Evolutionary conservation across 2,113 vertebrate genomes (phyloP).

Genomic region (Oreamnos americanus): DNA sequence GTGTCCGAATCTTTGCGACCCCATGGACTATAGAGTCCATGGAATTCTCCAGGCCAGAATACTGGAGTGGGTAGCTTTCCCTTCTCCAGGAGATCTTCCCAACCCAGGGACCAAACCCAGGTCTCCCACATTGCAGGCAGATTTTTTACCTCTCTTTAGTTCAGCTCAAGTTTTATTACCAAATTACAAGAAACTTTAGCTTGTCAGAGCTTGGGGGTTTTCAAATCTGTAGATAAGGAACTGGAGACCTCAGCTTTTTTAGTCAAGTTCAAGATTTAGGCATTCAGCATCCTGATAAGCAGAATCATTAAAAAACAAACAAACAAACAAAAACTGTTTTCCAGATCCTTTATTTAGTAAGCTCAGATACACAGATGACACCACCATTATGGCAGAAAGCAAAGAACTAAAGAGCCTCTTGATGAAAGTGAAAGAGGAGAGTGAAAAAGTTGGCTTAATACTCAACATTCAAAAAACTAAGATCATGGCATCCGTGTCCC

Average conservation of each 20-base stretch:
- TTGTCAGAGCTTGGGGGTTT: not conserved
- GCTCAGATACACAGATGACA: not conserved
- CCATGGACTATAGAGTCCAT: not conserved
- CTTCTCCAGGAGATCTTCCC: not conserved
- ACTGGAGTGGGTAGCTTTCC: not conserved
- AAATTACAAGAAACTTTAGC: not conserved
- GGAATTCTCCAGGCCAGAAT: not conserved
- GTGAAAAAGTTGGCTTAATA: not conserved
- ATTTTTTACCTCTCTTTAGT: not conserved
- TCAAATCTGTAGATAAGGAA: not conserved
- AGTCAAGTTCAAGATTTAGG: conserved; percentile 38
- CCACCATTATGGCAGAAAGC: not conserved
- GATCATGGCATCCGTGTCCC: not conserved
- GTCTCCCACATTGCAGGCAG: not conserved
- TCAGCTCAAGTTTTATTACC: conserved; percentile 22
- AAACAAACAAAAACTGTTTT: not conserved
- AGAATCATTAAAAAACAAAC: not conserved
- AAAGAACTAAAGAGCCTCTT: not conserved
- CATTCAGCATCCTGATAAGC: not conserved
- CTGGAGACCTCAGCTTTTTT: not conserved
- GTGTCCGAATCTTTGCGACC: not conserved
- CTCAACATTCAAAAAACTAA: not conserved
- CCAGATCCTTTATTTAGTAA: conserved; percentile 43
- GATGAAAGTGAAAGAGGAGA: not conserved
- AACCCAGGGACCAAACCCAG: not conserved